Evolutionary conservation across 2,113 vertebrate species (phyloP), one percentile per base, ranked within the genome.

Genomic region (Tetraodon nigroviridis): DNA sequence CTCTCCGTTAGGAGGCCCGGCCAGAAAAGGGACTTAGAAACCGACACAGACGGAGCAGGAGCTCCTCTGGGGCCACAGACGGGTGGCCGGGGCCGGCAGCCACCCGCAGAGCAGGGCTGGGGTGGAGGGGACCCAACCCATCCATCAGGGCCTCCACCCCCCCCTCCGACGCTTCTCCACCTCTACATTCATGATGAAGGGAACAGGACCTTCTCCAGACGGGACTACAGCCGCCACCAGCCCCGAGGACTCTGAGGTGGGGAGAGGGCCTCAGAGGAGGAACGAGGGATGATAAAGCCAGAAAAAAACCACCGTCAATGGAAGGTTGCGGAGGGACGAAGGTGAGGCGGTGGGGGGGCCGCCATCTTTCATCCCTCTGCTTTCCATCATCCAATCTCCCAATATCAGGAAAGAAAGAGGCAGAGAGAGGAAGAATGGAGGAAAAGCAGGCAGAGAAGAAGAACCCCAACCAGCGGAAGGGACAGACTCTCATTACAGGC

Each of bases 101-200:
- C 5, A 46, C 49, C 51, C 49, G 24, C 42, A 67, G 62, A 61
- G 55, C 32, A 18, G 55, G 19, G 44, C 32, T 12, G 55, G 78
- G 55, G 18, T n/a, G n/a, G n/a, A n/a, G n/a, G n/a, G n/a, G n/a
- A n/a, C n/a, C n/a, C n/a, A n/a, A n/a, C n/a, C n/a, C n/a, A 51
- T 68, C 49, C 8, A 12, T 37, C 11, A 11, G n/a, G n/a, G n/a
- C n/a, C n/a, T n/a, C n/a, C n/a, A n/a, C n/a, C n/a, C n/a, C n/a
- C n/a, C n/a, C n/a, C n/a, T n/a, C n/a, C n/a, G n/a, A 73, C 45
- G 61, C 75, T 61, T 59, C 16, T 2, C 53, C 55, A 59, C 62
- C 14, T 71, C 52, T 84, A 85, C 87, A 87, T 89, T 89, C 85
- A 87, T 58, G 79, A 85, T 86, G 62, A 86, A 86, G 83, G 76